Conservation (phyloP, 1,140 invertebrate species). For the Neodiprion pinetum region DNA sequence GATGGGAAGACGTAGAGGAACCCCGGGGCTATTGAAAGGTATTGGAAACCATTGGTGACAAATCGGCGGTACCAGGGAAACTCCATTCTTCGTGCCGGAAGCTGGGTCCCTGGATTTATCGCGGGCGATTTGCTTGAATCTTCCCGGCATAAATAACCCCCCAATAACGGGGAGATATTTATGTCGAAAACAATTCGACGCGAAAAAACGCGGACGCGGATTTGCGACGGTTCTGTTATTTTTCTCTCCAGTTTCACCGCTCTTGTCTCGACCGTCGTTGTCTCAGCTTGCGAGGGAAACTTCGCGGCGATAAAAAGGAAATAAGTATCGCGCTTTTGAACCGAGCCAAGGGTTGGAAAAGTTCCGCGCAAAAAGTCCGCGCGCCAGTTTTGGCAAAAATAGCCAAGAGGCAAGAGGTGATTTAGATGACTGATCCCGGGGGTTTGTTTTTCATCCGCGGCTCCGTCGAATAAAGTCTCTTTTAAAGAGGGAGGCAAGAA, state of each 20-base stretch:
- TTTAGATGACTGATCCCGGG: not conserved
- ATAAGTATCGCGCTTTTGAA: not conserved
- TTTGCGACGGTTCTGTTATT: not conserved
- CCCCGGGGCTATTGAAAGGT: slow-evolving; percentile 50
- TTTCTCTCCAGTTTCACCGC: not conserved
- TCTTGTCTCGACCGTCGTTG: slow-evolving; percentile 1
- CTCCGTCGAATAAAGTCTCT: not conserved
- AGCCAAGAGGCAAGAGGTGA: not conserved
- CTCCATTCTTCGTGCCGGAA: slow-evolving; percentile 49
- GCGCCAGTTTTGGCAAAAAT: not conserved
- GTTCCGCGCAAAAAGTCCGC: not conserved
- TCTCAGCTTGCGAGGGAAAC: not conserved
- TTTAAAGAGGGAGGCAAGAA: no score
- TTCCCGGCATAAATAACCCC: slow-evolving; percentile 43
- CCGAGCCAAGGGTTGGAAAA: not conserved
- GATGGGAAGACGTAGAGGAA: not conserved
- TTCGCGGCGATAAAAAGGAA: not conserved
- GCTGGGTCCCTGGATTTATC: slow-evolving; percentile 49
- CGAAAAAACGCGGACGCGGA: not conserved
- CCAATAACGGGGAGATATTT: slow-evolving; percentile 46
- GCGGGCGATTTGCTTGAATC: slow-evolving; percentile 41
- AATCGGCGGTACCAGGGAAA: slow-evolving; percentile 58
- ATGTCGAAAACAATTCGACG: slow-evolving; percentile 26
- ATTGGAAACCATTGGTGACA: slow-evolving; percentile 57
- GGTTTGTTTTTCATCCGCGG: slow-evolving; percentile 19